Base-by-base conservation (phyloP, 2,888 invertebrate genomes). In the Odontocerum albicorne region DNA sequence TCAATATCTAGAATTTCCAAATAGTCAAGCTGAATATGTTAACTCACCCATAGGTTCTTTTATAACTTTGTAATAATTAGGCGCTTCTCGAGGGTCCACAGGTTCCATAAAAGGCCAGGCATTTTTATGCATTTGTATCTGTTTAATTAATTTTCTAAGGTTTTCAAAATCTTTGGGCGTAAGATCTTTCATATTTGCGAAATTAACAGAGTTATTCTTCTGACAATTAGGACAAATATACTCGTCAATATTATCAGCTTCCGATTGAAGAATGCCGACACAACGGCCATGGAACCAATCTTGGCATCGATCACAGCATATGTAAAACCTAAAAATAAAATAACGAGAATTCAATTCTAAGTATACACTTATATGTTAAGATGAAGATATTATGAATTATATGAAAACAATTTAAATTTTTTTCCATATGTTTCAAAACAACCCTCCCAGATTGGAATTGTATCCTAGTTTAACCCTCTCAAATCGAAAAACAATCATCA, bases 211-310 rank as follows among this genome's bases (percentile, higher is more conserved):
- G 63, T 90, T 91, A 70, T 93, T 91, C 64, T 90, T 84, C 70
- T 94, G 92, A 74, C 98, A 98, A 70, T 90, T 90, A 0, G 98
- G 98, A 77, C 98, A 98, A 63, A 94, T 86, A 68, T 98, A 99
- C 66, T 95, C 94, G 66, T 96, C 96, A 64, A 97, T 93, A 65
- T 90, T 90, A 68, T 96, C 93, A 16, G 95, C 96, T 70, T 95
- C 95, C 2, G 92, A 91, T 67, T 93, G 94, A 44, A 94, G 74
- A 66, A 96, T 92, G 32, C 97, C 97, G 38, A 98, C 97, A 73
- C 98, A 98, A 54, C 92, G 84, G 4, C 97, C 97, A 72, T 98
- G 98, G 78, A 96, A 98, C 99, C 99, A 99, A 73, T 96, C 97
- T 72, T 97, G 95, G 73, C 99, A 99, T 61, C 90, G 87, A 77